These are phyloP conservation scores for Bombus vancouverensis DNA, from an alignment of 1,140 invertebrate genomes.

Conservation along the genomic window DNA sequence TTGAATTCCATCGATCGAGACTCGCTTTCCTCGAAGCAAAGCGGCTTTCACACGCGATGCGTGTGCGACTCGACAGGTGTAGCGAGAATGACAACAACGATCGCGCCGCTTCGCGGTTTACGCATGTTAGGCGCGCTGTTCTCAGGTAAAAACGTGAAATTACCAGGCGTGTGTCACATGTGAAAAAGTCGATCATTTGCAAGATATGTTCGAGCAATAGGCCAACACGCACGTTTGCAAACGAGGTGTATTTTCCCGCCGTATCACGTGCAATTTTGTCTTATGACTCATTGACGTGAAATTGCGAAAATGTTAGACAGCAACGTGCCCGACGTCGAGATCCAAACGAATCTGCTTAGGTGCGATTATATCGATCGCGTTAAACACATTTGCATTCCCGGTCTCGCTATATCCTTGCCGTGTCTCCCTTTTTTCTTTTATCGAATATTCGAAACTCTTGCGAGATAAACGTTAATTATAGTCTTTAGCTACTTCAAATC, in stretches of 20 bases:
- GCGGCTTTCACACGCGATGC: neutral
- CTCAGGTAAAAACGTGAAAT: neutral
- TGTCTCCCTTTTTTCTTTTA: neutral
- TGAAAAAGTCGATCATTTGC: neutral
- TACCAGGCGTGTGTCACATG: neutral
- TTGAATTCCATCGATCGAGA: constrained; percentile 7
- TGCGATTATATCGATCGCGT: constrained; percentile 2
- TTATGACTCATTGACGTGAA: constrained; percentile 34
- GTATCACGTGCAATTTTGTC: constrained; percentile 20
- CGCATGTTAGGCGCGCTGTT: neutral
- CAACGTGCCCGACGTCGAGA: neutral
- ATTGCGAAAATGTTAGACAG: constrained; percentile 40
- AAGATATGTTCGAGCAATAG: constrained; percentile 17
- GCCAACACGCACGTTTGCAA: constrained; percentile 25
- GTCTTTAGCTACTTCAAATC: neutral
- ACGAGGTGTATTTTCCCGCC: constrained; percentile 37
- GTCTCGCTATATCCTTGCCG: too few relatives aligned
- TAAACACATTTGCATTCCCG: neutral
- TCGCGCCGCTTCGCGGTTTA: neutral
- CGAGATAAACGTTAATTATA: neutral
- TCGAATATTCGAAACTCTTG: neutral
- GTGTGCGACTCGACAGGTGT: constrained; percentile 22
- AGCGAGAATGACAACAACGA: constrained; percentile 13
- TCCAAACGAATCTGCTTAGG: neutral
- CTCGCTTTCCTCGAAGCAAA: constrained; percentile 12